Conservation (phyloP, 2,113 vertebrate genomes). For the Corapipo altera region DNA sequence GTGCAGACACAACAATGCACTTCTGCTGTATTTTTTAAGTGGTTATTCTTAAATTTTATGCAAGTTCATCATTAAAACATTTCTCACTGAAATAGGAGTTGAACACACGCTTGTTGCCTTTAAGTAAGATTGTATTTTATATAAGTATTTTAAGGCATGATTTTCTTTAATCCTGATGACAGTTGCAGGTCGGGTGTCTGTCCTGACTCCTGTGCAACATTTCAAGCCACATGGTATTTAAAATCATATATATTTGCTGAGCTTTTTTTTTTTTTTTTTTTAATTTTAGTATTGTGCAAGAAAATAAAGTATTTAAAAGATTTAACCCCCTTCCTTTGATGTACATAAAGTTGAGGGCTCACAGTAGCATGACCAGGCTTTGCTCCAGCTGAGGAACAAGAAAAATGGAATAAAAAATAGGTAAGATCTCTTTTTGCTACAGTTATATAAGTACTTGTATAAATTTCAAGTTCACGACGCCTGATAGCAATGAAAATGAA, state of each 20-base stretch:
- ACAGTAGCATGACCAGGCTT: not conserved
- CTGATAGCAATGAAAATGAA: not conserved
- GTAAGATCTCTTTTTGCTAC: not conserved
- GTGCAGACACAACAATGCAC: not conserved
- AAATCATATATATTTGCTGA: not conserved
- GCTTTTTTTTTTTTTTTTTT: not conserved
- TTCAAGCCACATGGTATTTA: not conserved
- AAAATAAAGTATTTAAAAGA: not conserved
- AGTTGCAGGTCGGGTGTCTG: not conserved
- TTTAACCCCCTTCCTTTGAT: not conserved
- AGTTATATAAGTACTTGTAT: not conserved
- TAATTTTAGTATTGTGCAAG: not conserved
- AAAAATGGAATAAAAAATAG: not conserved
- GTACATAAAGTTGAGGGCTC: not conserved
- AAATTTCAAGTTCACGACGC: conserved; percentile 17
- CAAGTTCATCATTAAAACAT: not conserved
- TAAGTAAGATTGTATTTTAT: not conserved
- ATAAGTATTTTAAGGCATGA: not conserved
- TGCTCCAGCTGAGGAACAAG: not conserved
- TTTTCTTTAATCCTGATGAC: not conserved
- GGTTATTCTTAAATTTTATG: not conserved
- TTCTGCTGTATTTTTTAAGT: not conserved
- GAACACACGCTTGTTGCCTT: not conserved
- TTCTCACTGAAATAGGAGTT: not conserved
- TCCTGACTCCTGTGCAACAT: not conserved